A percentile compares a stretch with the other conserved stretches of the same genome.
These are phyloP conservation scores for Cistogaster globosa DNA, from an alignment of 2,888 invertebrate species.

Conservation along the genomic window DNA sequence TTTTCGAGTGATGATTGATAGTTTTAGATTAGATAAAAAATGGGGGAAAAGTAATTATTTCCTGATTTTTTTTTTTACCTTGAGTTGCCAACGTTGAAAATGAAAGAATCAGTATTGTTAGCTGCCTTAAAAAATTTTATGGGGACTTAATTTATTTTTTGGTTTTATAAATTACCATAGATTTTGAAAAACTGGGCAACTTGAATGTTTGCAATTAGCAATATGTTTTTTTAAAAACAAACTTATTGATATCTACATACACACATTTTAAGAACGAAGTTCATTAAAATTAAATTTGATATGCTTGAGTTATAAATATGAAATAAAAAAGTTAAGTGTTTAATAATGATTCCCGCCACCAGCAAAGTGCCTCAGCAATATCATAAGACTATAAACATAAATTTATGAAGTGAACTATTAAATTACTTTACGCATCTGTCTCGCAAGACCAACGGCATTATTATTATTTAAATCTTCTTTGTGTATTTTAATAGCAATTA, in stretches of 20 bases:
- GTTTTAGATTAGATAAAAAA: constrained; percentile 35
- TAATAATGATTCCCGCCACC: constrained; percentile 62
- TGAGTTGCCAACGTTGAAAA: constrained; percentile 17
- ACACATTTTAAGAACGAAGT: neutral
- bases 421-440: constrained; percentile 52
- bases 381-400: constrained; percentile 10
- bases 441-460: constrained; percentile 72
- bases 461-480: constrained; percentile 66
- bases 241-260: neutral
- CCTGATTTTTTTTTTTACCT: neutral
- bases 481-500: constrained; percentile 75
- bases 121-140: no score
- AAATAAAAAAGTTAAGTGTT: constrained; percentile 39
- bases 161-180: neutral
- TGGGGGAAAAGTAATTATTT: constrained; percentile 22
- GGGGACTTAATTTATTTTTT: no score
- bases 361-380: neutral
- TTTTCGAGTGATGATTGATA: constrained; percentile 40
- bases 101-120: constrained; percentile 1
- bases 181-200: neutral
- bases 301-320: constrained; percentile 6
- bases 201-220: neutral
- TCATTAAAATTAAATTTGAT: constrained; percentile 42
- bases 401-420: constrained; percentile 62
- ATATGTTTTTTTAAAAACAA: neutral